Evolutionary conservation across 2,113 vertebrate species (phyloP).

Genomic region (Thunnus thynnus): DNA sequence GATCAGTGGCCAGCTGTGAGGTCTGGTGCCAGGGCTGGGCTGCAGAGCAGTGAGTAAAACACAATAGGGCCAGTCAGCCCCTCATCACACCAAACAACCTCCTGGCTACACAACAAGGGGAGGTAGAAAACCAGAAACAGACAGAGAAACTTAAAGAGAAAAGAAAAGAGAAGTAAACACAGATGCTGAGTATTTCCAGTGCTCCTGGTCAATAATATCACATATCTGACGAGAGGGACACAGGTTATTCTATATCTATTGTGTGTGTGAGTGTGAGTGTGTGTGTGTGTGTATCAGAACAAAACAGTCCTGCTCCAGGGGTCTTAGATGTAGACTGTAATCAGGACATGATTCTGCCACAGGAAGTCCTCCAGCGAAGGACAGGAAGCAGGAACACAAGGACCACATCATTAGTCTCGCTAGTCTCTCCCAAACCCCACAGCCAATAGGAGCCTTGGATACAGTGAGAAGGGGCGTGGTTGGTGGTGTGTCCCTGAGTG

Average conservation of each 20-base stretch:
- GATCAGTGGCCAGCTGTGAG: conserved; percentile 65
- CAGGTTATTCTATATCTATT: conserved; percentile 85
- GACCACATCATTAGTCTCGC: conserved; percentile 82
- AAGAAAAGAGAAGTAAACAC: conserved; percentile 65
- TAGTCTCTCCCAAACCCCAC: conserved; percentile 52
- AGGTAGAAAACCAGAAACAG: conserved; percentile 62
- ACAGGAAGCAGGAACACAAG: conserved; percentile 85
- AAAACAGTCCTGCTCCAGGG: conserved; percentile 77
- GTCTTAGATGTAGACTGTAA: conserved; percentile 91
- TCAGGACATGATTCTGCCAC: conserved; percentile 90
- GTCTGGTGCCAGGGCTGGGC: conserved; percentile 54
- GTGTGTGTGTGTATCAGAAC: conserved; percentile 44
- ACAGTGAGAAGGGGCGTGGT: conserved; percentile 71
- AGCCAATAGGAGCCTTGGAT: conserved; percentile 71
- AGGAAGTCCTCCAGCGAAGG: conserved; percentile 91
- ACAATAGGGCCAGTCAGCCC: conserved; percentile 60
- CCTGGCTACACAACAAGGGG: conserved; percentile 67
- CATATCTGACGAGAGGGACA: conserved; percentile 86
- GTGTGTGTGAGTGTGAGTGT: conserved; percentile 30
- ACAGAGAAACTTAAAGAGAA: conserved; percentile 63
- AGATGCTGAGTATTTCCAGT: conserved; percentile 74
- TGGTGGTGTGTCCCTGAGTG: conserved; percentile 42
- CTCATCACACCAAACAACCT: conserved; percentile 67
- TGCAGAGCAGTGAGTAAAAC: conserved; percentile 53
- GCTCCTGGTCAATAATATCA: conserved; percentile 90